Evolutionary conservation across 2,113 vertebrate genomes (phyloP), one percentile per base, ranked within the genome.

Genomic region (Leucopsar rothschildi): DNA sequence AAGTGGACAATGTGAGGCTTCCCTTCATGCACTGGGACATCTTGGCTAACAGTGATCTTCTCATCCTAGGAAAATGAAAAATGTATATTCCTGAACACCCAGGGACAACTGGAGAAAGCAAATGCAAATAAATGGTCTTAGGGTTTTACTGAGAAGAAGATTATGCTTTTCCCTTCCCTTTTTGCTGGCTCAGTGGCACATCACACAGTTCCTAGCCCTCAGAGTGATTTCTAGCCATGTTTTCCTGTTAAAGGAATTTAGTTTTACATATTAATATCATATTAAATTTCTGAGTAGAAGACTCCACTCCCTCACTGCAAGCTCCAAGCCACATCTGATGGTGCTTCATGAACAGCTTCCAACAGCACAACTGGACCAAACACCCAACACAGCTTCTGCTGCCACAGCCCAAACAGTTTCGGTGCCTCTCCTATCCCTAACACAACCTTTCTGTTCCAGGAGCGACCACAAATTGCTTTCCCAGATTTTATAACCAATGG

Each of bases 21-120:
- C 96, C 98, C 98, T 96, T 99, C 98, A 5, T 98, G 98, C 73
- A 96, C 98, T 56, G 98, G 97, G 97, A 98, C 93, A 76, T 98
- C 98, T 98, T 98, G 98, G 66, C 98, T 99, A 98, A 99, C 99
- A 39, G 98, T 99, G 97, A 99, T 98, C 98, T 98, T 99, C 91
- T 99, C 98, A 87, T 99, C 99, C 99, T 99, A 89, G 0, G 5
- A 66, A 75, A 84, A 90, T 13, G 50, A 84, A 37, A 90, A 73
- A 49, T 15, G 12, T 29, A 0, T 78, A 52, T 65, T 47, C 42
- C 44, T 77, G 9, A 77, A 64, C 35, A 73, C 23, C 60, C 68
- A 39, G 14, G 21, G 22, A 84, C 29, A 64, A 77, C 10, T 37
- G 53, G 29, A 92, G 57, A 68, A 37, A 39, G 33, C 29, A 87